A percentile compares a stretch with the other conserved stretches of the same genome.
Conservation (phyloP, 2,797 vertebrate genomes). For the Manis javanica region DNA sequence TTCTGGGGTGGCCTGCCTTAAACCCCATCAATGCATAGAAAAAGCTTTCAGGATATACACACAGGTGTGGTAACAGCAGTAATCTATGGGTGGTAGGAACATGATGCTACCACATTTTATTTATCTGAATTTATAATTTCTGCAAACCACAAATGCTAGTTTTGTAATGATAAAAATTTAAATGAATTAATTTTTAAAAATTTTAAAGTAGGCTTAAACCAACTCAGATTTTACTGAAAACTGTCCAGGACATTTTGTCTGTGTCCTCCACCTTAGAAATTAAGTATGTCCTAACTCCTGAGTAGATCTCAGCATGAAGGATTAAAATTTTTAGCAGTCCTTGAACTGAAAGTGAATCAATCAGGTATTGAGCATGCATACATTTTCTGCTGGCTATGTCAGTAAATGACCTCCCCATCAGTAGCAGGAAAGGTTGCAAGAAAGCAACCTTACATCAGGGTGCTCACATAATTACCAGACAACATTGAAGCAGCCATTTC, state of each 20-base stretch:
- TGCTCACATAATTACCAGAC: constrained; percentile 46
- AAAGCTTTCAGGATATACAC: constrained; percentile 28
- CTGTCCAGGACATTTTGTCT: not conserved
- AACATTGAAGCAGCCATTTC: not conserved
- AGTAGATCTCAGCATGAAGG: constrained; percentile 17
- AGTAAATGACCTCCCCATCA: constrained; percentile 14
- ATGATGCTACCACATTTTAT: not conserved
- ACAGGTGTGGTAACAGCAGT: constrained; percentile 31
- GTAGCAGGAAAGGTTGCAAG: not conserved
- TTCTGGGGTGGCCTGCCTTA: not conserved
- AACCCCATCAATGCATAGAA: not conserved
- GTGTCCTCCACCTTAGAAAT: constrained; percentile 48
- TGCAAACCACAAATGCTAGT: not conserved
- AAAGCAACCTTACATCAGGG: constrained; percentile 6
- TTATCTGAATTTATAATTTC: constrained; percentile 28
- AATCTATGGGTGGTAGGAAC: not conserved
- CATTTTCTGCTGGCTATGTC: constrained; percentile 60
- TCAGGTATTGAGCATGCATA: constrained; percentile 46
- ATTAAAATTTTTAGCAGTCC: constrained; percentile 46
- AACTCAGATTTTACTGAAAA: not conserved
- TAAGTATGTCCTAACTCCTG: constrained; percentile 22
- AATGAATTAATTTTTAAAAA: not conserved
- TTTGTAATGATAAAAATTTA: constrained; percentile 52
- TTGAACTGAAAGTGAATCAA: constrained; percentile 67
- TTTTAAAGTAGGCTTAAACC: not conserved